Evolutionary conservation across 2,113 vertebrate species (phyloP).

Genomic region (Pituophis catenifer): DNA sequence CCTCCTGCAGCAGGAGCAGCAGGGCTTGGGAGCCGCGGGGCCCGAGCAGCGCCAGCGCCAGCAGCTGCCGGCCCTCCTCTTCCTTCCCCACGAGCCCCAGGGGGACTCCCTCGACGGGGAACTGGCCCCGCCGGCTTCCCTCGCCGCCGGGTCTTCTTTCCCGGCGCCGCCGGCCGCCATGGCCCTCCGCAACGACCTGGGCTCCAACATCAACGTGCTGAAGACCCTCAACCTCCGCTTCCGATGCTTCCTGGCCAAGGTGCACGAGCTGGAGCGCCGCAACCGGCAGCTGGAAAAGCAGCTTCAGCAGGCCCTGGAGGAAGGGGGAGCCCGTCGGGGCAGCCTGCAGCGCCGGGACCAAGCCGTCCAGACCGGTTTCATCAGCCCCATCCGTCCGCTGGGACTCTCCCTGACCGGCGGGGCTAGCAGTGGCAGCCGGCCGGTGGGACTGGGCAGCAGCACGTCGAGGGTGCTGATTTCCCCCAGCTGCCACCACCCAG

Average conservation of each 20-base stretch:
- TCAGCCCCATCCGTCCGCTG: conserved; percentile 78
- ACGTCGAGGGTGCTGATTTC: conserved; percentile 62
- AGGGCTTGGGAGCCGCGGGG: conserved; percentile 59
- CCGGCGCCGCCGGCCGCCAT: conserved; percentile 83
- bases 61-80: conserved; percentile 6
- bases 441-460: conserved; percentile 53
- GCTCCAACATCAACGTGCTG: conserved; percentile 94
- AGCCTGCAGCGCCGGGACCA: conserved; percentile 75
- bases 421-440: conserved; percentile 31
- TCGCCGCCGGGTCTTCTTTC: conserved; percentile 52
- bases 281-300: conserved; percentile 93
- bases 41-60: background rate
- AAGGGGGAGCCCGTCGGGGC: conserved; percentile 60
- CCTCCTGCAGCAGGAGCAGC: conserved; percentile 76
- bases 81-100: conserved; percentile 55
- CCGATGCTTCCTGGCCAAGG: conserved; percentile 94
- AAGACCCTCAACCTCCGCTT: conserved; percentile 94
- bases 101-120: conserved; percentile 52
- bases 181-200: conserved; percentile 93
- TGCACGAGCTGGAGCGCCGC: conserved; percentile 91
- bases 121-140: conserved; percentile 18
- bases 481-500: conserved; percentile 58
- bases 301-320: conserved; percentile 88
- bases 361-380: conserved; percentile 87
- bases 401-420: conserved; percentile 47